phyloP scores from a whole-genome alignment of 2,888 invertebrate genomes.

The Platerodrilus igneus region DNA sequence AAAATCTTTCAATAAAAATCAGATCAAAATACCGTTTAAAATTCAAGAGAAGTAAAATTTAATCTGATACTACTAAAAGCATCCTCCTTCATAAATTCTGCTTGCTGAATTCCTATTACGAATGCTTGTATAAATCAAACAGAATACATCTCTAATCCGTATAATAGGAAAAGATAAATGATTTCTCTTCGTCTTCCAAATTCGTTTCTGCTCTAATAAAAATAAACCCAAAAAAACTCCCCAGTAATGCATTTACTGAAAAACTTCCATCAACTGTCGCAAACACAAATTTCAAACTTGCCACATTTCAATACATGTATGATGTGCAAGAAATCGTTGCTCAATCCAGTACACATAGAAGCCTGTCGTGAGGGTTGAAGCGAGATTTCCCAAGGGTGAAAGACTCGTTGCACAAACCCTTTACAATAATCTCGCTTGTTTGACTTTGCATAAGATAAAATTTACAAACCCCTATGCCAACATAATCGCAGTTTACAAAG shows the following conservation, averaged over 20 bases:
- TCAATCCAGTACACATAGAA: conserved; percentile 32
- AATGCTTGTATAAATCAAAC: no score
- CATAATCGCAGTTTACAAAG: conserved; percentile 29
- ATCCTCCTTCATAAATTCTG: no score
- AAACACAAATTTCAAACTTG: conserved; percentile 31
- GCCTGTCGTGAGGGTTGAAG: conserved; percentile 28
- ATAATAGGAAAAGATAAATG: conserved; percentile 3
- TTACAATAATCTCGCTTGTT: conserved; percentile 25
- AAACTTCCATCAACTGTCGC: conserved; percentile 17
- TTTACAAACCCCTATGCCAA: conserved; percentile 32
- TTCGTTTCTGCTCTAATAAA: conserved; percentile 19
- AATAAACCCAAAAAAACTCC: conserved; percentile 19
- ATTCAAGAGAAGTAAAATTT: no score
- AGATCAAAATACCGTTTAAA: no score
- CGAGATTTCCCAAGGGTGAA: conserved; percentile 32
- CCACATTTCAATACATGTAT: conserved; percentile 29
- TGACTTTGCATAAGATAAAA: conserved; percentile 31
- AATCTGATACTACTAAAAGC: no score
- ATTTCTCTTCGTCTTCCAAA: conserved; percentile 14
- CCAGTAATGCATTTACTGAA: conserved; percentile 20
- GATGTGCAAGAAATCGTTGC: conserved; percentile 29
- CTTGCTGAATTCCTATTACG: no score
- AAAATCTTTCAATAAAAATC: no score
- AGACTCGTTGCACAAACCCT: conserved; percentile 20
- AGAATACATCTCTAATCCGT: conserved; percentile 10